Evolutionary conservation across 2,888 invertebrate species (phyloP), one percentile per base, ranked within the genome.

Genomic region (Stenodema calcarata): DNA sequence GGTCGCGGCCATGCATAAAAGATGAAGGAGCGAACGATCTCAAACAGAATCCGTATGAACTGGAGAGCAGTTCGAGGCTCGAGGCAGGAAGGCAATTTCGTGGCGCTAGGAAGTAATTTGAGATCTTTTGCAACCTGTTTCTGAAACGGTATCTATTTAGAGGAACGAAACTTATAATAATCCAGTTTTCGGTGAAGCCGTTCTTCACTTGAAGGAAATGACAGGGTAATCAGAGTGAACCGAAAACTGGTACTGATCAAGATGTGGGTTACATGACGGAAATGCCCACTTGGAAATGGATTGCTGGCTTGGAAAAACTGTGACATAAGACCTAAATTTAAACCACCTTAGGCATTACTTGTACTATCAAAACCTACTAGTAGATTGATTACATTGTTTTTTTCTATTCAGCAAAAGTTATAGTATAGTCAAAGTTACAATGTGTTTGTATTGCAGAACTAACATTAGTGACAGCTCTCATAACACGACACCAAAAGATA

Each of bases 1-100:
- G 73, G 73, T 73, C 41, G 62, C 27, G 35, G 35, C 18, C 73
- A 73, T 73, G 41, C 73, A 73, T 73, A 73, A 73, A 73, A 73
- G 73, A 73, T 73, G 73, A 73, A 73, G 62, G 23, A 23, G 62
- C 11, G 23, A 62, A 9, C 23, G 18, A 23, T 62, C 4, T 62
- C 18, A 23, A 62, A 23, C 18, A 62, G 27, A 62, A 62, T 23
- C 62, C 62, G 23, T 62, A 62, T 62, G 62, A 27, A 62, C 62
- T 23, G 62, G 0, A 12, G 62, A 23, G 23, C 18, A 23, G 54
- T 54, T 62, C 6, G n/a, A 18, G 50, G n/a, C n/a, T n/a, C 50
- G 62, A 23, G 62, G 12, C 62, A 23, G 62, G 62, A 62, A 62
- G 62, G 62, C 23, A 23, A 23, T 62, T 62, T 62, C 62, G 62